Base-by-base conservation (phyloP, 2,888 invertebrate genomes). In the Calliscelio sp. region DNA sequence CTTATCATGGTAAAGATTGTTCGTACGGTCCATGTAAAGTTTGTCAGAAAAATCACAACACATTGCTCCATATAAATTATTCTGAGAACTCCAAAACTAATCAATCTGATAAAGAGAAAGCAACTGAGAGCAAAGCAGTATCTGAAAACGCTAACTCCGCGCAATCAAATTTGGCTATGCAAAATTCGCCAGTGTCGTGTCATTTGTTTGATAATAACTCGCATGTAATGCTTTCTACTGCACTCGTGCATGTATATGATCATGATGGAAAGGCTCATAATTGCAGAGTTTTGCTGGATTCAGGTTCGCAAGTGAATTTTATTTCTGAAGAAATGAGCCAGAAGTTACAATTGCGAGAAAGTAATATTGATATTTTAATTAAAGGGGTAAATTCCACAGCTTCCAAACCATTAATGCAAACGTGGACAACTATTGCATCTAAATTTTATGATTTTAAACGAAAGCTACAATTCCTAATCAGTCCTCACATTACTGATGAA, bases 1-100 rank as follows among this genome's bases (percentile, higher is more conserved):
- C 66, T 6, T 66, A 35, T 35, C 66, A 66, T 38, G 66, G 66
- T 3, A 49, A 35, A 38, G 28, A 22, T 16, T 66, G 66, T n/a
- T 20, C 32, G 1, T 66, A 66, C n/a, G 66, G 66, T 51, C 14
- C 20, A n/a, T 66, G 51, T 18, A 66, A 66, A 8, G 51, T 51
- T 10, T 66, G 51, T 2, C 32, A 38, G 8, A 25, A 51, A 7
- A 14, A 35, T 16, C 51, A 66, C 11, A 49, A 32, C 24, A 65
- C 65, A 20, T 65, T 46, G 5, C 8, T 63, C 0, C 63, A 63
- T 16, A 24, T 4, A 0, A 10, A 55, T n/a, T 55, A 14, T 10
- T 22, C 24, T 24, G 25, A 53, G 3, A 53, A 53, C 6, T 44
- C 4, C 44, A 32, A 5, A 32, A 32, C n/a, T n/a, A n/a, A n/a